A percentile compares a stretch with the other conserved stretches of the same genome.
These are phyloP conservation scores for Tanaodytes sp. DNA, from an alignment of 2,888 invertebrate species.

Conservation along the genomic window DNA sequence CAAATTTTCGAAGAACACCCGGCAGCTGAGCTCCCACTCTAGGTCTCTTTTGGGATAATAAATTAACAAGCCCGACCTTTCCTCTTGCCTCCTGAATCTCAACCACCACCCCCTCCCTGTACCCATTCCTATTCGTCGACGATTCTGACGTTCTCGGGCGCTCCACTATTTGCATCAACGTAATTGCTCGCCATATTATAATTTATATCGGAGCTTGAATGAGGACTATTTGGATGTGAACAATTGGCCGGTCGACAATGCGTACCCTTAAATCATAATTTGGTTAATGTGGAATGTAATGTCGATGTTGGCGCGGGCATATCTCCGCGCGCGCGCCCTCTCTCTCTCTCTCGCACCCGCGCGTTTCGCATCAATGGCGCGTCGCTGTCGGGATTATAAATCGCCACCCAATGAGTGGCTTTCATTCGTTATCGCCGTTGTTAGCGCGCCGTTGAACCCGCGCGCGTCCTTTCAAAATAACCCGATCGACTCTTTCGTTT, in stretches of 20 bases:
- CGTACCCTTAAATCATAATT: conserved; percentile 72
- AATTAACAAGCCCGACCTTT: too few species aligned
- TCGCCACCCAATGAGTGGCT: conserved; percentile 69
- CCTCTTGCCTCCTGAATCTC: too few species aligned
- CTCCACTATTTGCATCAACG: conserved; percentile 64
- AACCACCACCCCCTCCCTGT: too few species aligned
- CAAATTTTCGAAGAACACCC: too few species aligned
- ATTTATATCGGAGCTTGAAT: conserved; percentile 66
- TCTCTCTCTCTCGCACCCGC: conserved; percentile 56
- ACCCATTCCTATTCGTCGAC: too few species aligned
- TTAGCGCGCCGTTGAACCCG: conserved; percentile 59
- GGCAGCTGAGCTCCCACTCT: too few species aligned
- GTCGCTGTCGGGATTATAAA: conserved; percentile 65
- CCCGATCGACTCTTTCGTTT: conserved; percentile 37
- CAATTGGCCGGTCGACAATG: conserved; percentile 69
- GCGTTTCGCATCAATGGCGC: conserved; percentile 56
- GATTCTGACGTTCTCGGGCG: conserved; percentile 55
- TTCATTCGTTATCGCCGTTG: conserved; percentile 69
- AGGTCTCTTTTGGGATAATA: too few species aligned
- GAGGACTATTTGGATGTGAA: conserved; percentile 69
- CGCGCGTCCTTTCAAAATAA: conserved; percentile 52
- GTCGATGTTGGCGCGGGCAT: conserved; percentile 69
- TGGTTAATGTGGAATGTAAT: conserved; percentile 73
- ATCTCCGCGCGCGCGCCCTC: conserved; percentile 58
- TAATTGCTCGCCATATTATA: conserved; percentile 68